phyloP scores from a whole-genome alignment of 2,113 vertebrate species.

The Protobothrops flavoviridis region DNA sequence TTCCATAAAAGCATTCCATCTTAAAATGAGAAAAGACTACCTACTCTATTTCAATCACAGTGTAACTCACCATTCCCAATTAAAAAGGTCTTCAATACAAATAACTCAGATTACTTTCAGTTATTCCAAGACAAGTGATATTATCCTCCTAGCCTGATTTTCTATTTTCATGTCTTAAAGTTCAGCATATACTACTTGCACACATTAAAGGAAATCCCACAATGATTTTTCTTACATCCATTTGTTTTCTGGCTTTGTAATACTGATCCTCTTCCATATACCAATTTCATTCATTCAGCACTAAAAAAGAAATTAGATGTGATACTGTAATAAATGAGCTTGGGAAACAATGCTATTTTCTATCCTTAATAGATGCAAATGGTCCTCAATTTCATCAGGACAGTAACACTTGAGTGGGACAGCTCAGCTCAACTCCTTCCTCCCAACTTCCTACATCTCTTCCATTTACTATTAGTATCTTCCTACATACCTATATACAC shows the following conservation, averaged over 20 bases:
- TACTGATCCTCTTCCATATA: neutral
- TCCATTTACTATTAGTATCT: neutral
- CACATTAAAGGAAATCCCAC: neutral
- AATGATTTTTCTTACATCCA: neutral
- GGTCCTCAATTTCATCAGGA: neutral
- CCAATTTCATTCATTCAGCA: neutral
- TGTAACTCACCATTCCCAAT: neutral
- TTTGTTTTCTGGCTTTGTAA: neutral
- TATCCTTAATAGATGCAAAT: neutral
- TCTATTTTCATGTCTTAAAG: slow-evolving; percentile 4
- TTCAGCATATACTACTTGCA: neutral
- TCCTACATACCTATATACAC: neutral
- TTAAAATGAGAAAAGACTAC: neutral
- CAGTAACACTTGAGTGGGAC: neutral
- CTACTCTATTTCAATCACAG: neutral
- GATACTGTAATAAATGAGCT: neutral
- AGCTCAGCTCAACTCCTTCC: neutral
- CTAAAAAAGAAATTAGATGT: neutral
- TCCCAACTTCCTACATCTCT: neutral
- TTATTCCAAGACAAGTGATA: slow-evolving; percentile 35
- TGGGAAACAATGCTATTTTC: neutral
- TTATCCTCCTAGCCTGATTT: slow-evolving; percentile 35
- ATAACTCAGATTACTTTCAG: slow-evolving; percentile 40
- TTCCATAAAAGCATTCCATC: neutral
- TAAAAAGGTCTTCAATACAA: slow-evolving; percentile 11